Evolutionary conservation across 2,113 vertebrate species (phyloP).

Genomic region (Rhineura floridana): DNA sequence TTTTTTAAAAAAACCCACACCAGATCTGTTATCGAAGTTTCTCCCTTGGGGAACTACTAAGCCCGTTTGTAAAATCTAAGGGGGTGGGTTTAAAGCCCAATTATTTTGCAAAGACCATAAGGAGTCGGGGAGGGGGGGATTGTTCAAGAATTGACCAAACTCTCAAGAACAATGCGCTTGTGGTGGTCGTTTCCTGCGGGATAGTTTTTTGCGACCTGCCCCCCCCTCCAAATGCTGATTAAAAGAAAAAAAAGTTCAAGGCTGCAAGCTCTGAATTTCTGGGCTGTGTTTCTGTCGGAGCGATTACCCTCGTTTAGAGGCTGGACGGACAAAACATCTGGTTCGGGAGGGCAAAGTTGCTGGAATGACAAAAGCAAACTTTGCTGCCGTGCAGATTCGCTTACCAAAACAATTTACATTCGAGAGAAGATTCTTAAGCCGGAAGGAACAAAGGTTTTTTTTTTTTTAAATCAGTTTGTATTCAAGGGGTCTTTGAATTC

Average conservation of each 20-base stretch:
- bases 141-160: conserved; percentile 12
- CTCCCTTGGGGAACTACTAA: too few relatives aligned
- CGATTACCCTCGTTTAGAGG: conserved; percentile 70
- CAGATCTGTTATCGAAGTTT: too few relatives aligned
- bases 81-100: not conserved
- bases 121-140: too few relatives aligned
- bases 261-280: conserved; percentile 49
- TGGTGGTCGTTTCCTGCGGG: not conserved
- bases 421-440: conserved; percentile 61
- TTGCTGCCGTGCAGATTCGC: conserved; percentile 70
- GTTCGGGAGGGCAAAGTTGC: conserved; percentile 76
- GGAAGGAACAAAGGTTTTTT: conserved; percentile 54
- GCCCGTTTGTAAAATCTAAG: not conserved
- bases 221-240: not conserved
- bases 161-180: fast-evolving
- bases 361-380: conserved; percentile 77
- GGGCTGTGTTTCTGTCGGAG: conserved; percentile 65
- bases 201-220: not conserved
- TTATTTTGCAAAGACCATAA: not conserved
- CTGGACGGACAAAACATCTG: conserved; percentile 78
- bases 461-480: conserved; percentile 49
- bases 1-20: not conserved
- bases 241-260: conserved; percentile 1
- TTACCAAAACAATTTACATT: conserved; percentile 74
- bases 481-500: conserved; percentile 59